Percentiles rank a stretch among this genome's conserved stretches.
phyloP scores from a whole-genome alignment of 37 sponge, comb jelly and placozoan species.

The Oscarella lobularis region DNA sequence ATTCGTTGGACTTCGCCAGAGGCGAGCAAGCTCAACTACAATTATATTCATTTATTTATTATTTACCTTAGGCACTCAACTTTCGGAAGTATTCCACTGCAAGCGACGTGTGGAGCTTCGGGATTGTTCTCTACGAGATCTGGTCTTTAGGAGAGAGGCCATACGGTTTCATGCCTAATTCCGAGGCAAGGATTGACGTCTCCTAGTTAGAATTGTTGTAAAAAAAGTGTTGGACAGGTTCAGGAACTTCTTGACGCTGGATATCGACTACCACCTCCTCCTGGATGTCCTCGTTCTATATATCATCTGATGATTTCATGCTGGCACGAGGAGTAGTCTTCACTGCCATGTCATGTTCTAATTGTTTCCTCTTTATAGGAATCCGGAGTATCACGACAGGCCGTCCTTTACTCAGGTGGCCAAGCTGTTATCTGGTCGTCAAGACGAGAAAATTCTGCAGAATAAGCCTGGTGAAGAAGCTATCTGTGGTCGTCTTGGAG shows the following conservation, averaged over 20 bases:
- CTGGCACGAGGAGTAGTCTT: no score
- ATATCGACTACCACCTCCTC: not conserved
- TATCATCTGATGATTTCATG: not conserved
- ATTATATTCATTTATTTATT: not conserved
- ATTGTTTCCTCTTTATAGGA: not conserved
- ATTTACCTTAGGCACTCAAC: not conserved
- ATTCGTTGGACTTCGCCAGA: conserved; percentile 1
- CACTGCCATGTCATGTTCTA: no score
- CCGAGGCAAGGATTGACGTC: no score
- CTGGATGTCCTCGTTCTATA: not conserved
- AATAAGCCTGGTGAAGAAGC: no score
- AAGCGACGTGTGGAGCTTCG: conserved; percentile 5
- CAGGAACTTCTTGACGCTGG: not conserved
- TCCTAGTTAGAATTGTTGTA: no score
- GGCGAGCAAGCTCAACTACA: not conserved
- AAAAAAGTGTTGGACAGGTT: not conserved
- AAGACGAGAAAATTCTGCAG: no score
- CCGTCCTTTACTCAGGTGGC: not conserved
- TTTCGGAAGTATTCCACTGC: not conserved
- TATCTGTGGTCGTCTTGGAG: no score
- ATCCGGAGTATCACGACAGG: not conserved
- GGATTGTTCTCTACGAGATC: not conserved
- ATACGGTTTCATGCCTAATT: not conserved
- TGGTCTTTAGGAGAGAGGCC: not conserved
- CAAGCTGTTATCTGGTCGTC: no score